phyloP scores from a whole-genome alignment of 2,797 vertebrate species.

The Heliangelus exortis region DNA sequence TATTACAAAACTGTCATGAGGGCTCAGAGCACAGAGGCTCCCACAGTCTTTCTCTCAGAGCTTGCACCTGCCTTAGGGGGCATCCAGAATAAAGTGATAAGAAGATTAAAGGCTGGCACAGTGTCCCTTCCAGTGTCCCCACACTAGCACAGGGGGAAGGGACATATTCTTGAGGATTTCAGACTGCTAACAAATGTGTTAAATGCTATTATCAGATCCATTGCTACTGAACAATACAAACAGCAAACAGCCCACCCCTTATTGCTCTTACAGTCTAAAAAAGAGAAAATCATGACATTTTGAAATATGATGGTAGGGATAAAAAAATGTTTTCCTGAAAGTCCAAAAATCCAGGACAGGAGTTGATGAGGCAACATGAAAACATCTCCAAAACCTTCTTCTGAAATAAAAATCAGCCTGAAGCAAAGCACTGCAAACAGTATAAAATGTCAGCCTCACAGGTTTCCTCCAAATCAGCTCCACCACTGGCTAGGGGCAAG shows the following conservation, averaged over 20 bases:
- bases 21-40: accelerated
- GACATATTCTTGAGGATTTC: background rate
- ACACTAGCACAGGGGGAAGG: background rate
- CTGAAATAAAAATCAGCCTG: background rate
- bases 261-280: background rate
- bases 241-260: background rate
- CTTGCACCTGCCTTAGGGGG: background rate
- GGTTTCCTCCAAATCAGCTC: background rate
- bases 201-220: background rate
- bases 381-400: background rate
- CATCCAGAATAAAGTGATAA: background rate
- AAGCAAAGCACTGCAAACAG: background rate
- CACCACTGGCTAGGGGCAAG: background rate
- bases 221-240: background rate
- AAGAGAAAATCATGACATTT: background rate
- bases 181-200: background rate
- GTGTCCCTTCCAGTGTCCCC: background rate
- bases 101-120: background rate
- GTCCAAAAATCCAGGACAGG: background rate
- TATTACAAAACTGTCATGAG: background rate
- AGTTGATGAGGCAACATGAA: background rate
- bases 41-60: background rate
- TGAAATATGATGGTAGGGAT: background rate
- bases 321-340: background rate
- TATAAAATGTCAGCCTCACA: background rate